Base-by-base conservation (phyloP, 2,888 invertebrate species). In the Liodrosophila aerea region DNA sequence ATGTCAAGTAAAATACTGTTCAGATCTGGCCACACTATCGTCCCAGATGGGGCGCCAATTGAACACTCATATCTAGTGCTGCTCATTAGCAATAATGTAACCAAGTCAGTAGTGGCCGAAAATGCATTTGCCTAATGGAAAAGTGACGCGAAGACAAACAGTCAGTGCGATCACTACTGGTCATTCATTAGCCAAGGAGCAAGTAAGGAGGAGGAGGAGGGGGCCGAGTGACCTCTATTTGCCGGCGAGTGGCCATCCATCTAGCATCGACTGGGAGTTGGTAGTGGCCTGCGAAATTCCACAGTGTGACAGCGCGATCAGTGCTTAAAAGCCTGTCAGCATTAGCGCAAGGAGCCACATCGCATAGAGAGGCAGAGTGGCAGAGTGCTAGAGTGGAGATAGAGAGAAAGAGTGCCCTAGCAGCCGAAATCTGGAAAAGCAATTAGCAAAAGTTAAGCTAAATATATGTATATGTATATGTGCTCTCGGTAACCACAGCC, bases 261-360 rank as follows among this genome's bases (percentile, higher is more conserved):
- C 46, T 31, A 15, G 31, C 46, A 45, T 34, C 47, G 49, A 36
- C 47, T n/a, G n/a, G n/a, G n/a, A n/a, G n/a, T 71, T 72, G 36
- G 58, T 39, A 51, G 68, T 41, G 54, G 61, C 64, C 56, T 62
- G 83, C 53, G 76, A 77, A 77, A 82, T 77, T 77, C 83, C 76
- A 31, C 83, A 65, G 40, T 69, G 73, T 60, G 78, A 75, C 22
- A 22, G 22, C 22, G 22, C 22, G 71, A 62, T 56, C 70, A 43
- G 59, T 39, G 49, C 64, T 71, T 76, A 76, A 76, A 72, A 76
- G 76, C 83, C 83, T 76, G 76, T 76, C 83, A 82, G 75, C 74
- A 74, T 50, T 29, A n/a, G 22, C 50, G 22, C 22, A 22, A 51
- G 31, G 43, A 50, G 51, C 34, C 33, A 11, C 22, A 22, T 22